phyloP scores from a whole-genome alignment of 2,888 invertebrate species.

The Mimas tiliae region DNA sequence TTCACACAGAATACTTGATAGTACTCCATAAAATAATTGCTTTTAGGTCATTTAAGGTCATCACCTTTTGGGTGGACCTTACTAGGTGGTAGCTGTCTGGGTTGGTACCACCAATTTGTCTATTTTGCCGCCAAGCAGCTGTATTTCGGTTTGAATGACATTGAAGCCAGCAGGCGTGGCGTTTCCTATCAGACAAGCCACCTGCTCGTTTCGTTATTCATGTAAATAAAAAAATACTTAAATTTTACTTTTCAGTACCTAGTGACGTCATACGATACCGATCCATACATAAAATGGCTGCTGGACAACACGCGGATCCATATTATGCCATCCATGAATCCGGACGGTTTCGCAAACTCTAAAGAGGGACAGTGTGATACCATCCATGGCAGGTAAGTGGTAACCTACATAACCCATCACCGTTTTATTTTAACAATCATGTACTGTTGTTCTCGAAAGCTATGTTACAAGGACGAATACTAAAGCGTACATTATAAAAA shows the following conservation, averaged over 20 bases:
- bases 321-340: slow-evolving; percentile 99
- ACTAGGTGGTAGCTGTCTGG: too few species aligned
- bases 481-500: background rate
- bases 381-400: slow-evolving; percentile 94
- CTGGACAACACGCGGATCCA: slow-evolving; percentile 98
- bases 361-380: slow-evolving; percentile 95
- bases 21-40: too few species aligned
- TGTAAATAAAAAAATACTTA: too few species aligned
- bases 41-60: too few species aligned
- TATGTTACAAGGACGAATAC: background rate
- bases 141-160: too few species aligned
- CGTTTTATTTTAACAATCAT: background rate
- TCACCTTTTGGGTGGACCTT: too few species aligned
- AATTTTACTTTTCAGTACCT: slow-evolving; percentile 88
- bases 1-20: too few species aligned
- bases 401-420: slow-evolving; percentile 54
- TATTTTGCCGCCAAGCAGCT: too few species aligned
- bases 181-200: too few species aligned
- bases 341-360: slow-evolving; percentile 98
- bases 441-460: background rate
- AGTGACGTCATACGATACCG: slow-evolving; percentile 91
- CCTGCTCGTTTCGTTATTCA: too few species aligned
- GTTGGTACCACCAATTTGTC: too few species aligned
- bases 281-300: slow-evolving; percentile 95
- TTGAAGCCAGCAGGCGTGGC: too few species aligned